Evolutionary conservation across 2,888 invertebrate species (phyloP), one percentile per base, ranked within the genome.

Genomic region (Lamellibrachia satsuma): DNA sequence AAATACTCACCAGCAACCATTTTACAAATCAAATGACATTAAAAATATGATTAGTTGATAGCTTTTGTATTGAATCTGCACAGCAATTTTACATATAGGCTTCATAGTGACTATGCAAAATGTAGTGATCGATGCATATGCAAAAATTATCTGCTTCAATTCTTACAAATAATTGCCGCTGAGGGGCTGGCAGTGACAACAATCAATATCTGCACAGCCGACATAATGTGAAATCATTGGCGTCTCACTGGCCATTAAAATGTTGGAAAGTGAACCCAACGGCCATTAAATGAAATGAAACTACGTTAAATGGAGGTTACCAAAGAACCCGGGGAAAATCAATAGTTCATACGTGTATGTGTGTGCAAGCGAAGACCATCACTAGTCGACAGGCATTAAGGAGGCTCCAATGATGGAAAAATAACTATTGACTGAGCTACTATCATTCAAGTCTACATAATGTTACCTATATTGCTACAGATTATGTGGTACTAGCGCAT

Each of bases 211-310:
- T 75, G 22, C 4, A 75, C 75, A 75, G n/a, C 75, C 22, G n/a
- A 75, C 75, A 55, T 75, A 75, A 75, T 75, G 75, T n/a, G n/a
- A 75, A 75, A 75, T 75, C 75, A 75, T 75, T 75, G 11, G 75
- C 15, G 15, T 75, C 57, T n/a, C 15, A 15, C 6, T 75, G 75
- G 15, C 22, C 75, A 75, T 75, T 75, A 75, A 75, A 75, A 75
- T 75, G 75, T n/a, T 22, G n/a, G 75, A 75, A 75, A 75, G 75
- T 75, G 75, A 75, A 75, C 22, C 75, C 22, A 75, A n/a, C 1
- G 22, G 75, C 75, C 75, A 75, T 15, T 75, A 75, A 75, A 75
- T 22, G 75, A 75, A 75, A n/a, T 75, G 75, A 22, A 75, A 75
- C 75, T 75, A 75, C 75, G n/a, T 75, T 75, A 75, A n/a, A 15